Conservation (phyloP, 2,113 vertebrate genomes). For the Entelurus aequoreus region DNA sequence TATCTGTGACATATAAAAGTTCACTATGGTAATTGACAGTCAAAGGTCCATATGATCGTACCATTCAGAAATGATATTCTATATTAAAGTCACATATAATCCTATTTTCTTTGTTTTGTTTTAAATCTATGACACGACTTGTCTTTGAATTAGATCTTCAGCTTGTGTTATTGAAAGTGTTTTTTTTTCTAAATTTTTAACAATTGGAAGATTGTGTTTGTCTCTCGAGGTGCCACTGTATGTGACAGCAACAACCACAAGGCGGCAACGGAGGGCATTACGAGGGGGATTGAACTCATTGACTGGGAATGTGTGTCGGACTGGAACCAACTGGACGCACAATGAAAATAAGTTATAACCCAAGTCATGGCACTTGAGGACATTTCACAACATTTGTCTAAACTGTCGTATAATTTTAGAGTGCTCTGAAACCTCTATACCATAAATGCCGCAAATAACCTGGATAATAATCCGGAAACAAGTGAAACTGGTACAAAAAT, state of each 20-base stretch:
- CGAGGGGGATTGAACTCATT: conserved; percentile 1
- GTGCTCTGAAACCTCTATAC: conserved; percentile 9
- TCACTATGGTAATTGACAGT: too few species aligned
- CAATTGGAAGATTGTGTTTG: background rate
- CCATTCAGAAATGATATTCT: too few species aligned
- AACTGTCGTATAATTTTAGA: background rate
- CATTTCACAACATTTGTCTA: background rate
- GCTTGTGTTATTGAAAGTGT: too few species aligned
- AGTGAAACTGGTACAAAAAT: conserved; percentile 47
- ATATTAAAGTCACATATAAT: too few species aligned
- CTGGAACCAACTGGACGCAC: background rate
- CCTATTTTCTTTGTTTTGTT: too few species aligned
- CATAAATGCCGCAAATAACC: conserved; percentile 32
- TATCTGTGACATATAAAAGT: too few species aligned
- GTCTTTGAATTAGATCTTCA: too few species aligned
- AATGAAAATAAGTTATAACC: background rate
- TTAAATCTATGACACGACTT: too few species aligned
- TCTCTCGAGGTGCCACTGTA: background rate
- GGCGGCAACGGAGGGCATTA: background rate
- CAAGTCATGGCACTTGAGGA: background rate
- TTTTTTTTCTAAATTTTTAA: too few species aligned
- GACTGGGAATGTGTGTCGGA: background rate
- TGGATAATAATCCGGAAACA: conserved; percentile 44
- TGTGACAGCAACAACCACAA: too few species aligned
- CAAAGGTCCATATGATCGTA: too few species aligned